These are phyloP conservation scores for Sebastiscus albofasciatus DNA, from an alignment of 2,797 vertebrate genomes.

Conservation along the genomic window DNA sequence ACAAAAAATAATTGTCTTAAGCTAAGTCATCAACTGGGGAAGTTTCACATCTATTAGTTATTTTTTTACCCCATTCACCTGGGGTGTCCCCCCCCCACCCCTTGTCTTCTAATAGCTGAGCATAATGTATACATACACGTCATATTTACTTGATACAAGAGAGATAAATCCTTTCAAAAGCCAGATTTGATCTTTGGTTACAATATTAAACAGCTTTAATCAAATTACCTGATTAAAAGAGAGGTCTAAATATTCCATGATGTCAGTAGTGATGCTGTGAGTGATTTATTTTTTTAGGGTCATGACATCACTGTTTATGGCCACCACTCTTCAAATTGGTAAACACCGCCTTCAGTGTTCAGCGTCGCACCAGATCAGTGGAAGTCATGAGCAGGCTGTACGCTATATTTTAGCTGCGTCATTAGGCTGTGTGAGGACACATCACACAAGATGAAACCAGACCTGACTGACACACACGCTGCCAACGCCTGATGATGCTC, in stretches of 20 bases:
- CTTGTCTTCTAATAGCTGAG: not conserved
- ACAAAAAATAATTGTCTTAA: no score
- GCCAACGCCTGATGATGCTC: not conserved
- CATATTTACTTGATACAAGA: not conserved
- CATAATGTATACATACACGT: not conserved
- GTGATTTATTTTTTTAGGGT: constrained; percentile 23
- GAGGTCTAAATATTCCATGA: constrained; percentile 47
- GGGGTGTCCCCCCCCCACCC: no score
- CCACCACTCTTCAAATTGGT: constrained; percentile 36
- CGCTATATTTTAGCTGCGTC: constrained; percentile 33
- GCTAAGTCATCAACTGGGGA: no score
- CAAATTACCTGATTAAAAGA: not conserved
- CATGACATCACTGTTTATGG: constrained; percentile 63
- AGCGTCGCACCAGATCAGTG: constrained; percentile 34
- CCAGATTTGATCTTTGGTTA: not conserved
- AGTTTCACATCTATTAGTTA: no score
- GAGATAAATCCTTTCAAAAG: not conserved
- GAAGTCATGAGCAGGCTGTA: constrained; percentile 46
- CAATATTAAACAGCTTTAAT: not conserved
- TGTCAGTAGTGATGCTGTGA: constrained; percentile 25
- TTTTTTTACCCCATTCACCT: no score
- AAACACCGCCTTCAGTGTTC: constrained; percentile 34
- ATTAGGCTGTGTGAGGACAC: constrained; percentile 32
- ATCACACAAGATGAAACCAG: constrained; percentile 46
- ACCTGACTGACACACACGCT: constrained; percentile 13